These are phyloP conservation scores for Muraenolepis orangiensis DNA, from an alignment of 2,797 vertebrate species.

Conservation along the genomic window DNA sequence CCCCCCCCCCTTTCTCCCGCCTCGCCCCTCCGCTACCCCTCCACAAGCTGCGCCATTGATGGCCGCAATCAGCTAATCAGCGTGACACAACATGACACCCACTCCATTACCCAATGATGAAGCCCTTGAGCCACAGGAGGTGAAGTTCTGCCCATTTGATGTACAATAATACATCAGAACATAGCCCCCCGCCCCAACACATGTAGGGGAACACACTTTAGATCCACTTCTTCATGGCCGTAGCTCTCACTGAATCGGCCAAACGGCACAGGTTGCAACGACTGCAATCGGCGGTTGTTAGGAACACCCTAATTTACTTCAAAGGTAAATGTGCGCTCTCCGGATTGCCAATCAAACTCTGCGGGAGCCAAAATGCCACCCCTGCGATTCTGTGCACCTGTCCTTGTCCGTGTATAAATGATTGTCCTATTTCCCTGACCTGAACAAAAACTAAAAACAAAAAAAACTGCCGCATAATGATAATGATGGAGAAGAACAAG, in stretches of 20 bases:
- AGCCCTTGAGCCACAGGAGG: conserved; percentile 34
- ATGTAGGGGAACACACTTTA: neutral
- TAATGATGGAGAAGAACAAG: neutral
- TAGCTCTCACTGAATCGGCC: neutral
- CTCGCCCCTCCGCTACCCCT: no score
- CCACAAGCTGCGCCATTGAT: conserved; percentile 50
- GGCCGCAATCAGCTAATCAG: conserved; percentile 46
- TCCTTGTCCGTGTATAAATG: neutral
- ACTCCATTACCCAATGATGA: conserved; percentile 40
- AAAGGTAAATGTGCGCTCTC: neutral
- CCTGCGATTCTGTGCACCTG: neutral
- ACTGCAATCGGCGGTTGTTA: neutral
- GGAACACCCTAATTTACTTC: neutral
- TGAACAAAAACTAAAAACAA: no score
- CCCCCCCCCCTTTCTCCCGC: neutral
- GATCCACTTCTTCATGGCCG: neutral
- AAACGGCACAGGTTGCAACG: neutral
- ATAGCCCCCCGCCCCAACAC: no score
- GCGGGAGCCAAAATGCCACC: neutral
- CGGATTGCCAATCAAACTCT: neutral
- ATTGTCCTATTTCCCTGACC: neutral
- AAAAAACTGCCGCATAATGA: neutral
- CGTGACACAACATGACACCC: conserved; percentile 49
- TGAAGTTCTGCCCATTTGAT: neutral
- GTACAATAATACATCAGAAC: neutral